These are phyloP conservation scores for Ibycter americanus DNA, from an alignment of 2,797 vertebrate species.

Conservation along the genomic window DNA sequence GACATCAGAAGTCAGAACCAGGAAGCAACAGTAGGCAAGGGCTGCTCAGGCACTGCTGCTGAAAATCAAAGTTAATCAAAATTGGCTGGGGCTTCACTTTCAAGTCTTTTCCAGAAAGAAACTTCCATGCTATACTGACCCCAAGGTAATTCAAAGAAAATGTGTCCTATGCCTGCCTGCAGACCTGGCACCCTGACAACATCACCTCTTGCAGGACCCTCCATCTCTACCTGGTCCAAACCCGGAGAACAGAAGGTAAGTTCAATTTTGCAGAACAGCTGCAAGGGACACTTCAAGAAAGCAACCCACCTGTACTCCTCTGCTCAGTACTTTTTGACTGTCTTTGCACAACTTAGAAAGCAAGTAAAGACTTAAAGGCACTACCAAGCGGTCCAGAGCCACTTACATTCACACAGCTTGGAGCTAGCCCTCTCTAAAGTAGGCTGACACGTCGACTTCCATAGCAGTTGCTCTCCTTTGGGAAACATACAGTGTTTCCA, in stretches of 20 bases:
- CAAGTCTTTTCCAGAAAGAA: neutral
- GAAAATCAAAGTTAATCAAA: neutral
- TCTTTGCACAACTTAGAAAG: neutral
- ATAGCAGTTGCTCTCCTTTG: neutral
- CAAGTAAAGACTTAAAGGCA: neutral
- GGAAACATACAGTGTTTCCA: neutral
- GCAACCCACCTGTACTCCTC: rapidly evolving
- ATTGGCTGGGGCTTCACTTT: neutral
- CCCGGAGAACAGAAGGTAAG: neutral
- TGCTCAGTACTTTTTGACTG: neutral
- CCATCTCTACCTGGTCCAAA: neutral
- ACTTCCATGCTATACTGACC: neutral
- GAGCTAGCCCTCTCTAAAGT: neutral
- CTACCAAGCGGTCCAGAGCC: neutral
- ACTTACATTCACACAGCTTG: neutral
- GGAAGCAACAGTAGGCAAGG: neutral
- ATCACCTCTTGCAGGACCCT: neutral
- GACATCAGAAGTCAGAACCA: neutral
- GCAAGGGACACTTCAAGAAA: neutral
- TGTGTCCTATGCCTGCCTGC: neutral
- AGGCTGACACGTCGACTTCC: neutral
- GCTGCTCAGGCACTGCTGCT: neutral
- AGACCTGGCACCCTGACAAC: neutral
- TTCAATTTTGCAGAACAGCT: neutral
- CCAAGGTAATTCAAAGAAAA: neutral